Percentiles rank a stretch among this genome's conserved stretches.
phyloP scores from a whole-genome alignment of 2,113 vertebrate species.

The Labeo rohita region DNA sequence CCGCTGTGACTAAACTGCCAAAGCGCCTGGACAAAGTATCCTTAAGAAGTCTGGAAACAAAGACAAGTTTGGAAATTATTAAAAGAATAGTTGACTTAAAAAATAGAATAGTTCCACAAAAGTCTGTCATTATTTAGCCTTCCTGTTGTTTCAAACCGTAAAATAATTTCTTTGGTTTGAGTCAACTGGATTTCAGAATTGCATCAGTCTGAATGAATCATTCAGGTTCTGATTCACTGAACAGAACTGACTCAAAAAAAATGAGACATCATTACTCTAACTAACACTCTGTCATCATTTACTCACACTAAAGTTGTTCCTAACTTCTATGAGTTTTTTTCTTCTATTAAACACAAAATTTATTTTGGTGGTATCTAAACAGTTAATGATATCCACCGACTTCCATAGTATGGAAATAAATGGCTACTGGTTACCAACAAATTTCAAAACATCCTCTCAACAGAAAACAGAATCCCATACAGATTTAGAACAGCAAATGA shows the following conservation, averaged over 20 bases:
- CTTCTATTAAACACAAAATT: too few relatives aligned
- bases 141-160: neutral
- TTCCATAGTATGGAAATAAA: too few relatives aligned
- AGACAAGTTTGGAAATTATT: slow-evolving; percentile 17
- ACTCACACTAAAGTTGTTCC: neutral
- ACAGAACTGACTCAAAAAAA: neutral
- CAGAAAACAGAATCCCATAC: neutral
- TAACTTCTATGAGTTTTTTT: too few relatives aligned
- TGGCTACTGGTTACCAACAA: too few relatives aligned
- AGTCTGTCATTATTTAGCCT: neutral
- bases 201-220: neutral
- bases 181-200: neutral
- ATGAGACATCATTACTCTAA: too few relatives aligned
- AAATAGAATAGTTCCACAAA: neutral
- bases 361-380: neutral
- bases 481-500: neutral
- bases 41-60: slow-evolving; percentile 26
- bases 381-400: neutral
- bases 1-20: neutral
- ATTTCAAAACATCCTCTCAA: too few relatives aligned
- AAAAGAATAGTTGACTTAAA: neutral
- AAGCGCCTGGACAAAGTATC: slow-evolving; percentile 14
- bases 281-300: neutral
- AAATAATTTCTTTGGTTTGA: neutral
- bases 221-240: neutral